A percentile compares a stretch with the other conserved stretches of the same genome.
These are phyloP conservation scores for Zelostemma sp. DNA, from an alignment of 1,140 invertebrate genomes.

Conservation along the genomic window DNA sequence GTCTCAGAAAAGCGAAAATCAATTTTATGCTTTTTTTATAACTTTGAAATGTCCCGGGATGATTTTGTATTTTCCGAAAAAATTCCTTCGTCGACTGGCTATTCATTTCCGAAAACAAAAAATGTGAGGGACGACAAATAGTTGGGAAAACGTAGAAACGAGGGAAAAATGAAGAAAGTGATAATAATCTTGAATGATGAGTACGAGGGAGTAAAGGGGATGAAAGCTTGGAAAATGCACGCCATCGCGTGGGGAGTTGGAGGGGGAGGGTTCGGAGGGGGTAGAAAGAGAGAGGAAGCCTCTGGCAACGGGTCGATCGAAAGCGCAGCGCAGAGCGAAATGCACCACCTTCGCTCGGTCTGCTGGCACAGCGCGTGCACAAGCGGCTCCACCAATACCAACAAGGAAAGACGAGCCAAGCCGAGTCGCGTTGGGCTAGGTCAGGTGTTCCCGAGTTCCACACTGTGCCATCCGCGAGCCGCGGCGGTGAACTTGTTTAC, in stretches of 20 bases:
- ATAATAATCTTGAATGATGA: slow-evolving; percentile 32
- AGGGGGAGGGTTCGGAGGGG: slow-evolving; percentile 31
- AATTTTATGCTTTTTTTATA: no score
- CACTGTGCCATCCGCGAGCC: slow-evolving; percentile 60
- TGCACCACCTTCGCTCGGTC: slow-evolving; percentile 64
- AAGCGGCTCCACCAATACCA: slow-evolving; percentile 52
- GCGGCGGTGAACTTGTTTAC: slow-evolving; percentile 50
- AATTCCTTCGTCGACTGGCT: no score
- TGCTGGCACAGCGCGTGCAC: slow-evolving; percentile 55
- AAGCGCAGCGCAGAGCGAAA: slow-evolving; percentile 68
- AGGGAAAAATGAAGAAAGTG: slow-evolving; percentile 16
- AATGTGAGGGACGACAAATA: neutral
- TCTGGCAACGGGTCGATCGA: slow-evolving; percentile 66
- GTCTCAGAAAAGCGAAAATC: no score
- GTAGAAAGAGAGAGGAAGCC: slow-evolving; percentile 28
- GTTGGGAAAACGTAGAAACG: no score
- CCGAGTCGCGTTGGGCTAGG: slow-evolving; percentile 69
- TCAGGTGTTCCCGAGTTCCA: slow-evolving; percentile 65
- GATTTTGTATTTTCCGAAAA: no score
- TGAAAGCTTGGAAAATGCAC: slow-evolving; percentile 34
- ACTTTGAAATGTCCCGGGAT: no score
- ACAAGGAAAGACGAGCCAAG: slow-evolving; percentile 54
- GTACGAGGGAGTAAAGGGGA: slow-evolving; percentile 24
- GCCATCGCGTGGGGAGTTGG: slow-evolving; percentile 16
- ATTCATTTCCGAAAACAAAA: slow-evolving; percentile 1